Conservation (phyloP, 2,113 vertebrate species). For the Trogon melanurus region DNA sequence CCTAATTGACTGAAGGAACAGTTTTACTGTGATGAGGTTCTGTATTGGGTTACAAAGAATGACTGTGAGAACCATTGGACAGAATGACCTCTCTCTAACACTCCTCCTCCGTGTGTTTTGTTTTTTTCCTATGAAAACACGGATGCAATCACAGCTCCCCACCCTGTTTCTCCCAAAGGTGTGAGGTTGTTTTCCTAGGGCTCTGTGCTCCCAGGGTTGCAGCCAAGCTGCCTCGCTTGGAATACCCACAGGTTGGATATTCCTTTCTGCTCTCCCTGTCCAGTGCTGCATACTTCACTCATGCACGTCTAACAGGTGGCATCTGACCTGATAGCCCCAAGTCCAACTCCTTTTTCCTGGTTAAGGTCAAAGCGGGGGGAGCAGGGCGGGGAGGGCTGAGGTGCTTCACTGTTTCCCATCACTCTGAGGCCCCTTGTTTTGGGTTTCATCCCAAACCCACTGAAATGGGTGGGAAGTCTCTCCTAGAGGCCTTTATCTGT, state of each 20-base stretch:
- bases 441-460: background rate
- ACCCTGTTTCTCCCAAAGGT: background rate
- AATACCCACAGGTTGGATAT: background rate
- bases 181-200: background rate
- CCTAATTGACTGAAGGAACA: background rate
- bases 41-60: background rate
- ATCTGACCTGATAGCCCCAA: background rate
- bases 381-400: background rate
- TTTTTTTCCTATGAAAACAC: background rate
- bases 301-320: fast-evolving
- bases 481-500: background rate
- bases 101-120: background rate
- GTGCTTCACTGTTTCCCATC: background rate
- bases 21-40: background rate
- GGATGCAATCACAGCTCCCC: background rate
- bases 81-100: background rate
- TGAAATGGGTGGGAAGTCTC: background rate
- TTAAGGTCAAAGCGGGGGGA: background rate
- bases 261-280: background rate
- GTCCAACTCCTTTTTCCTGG: background rate
- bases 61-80: conserved; percentile 3
- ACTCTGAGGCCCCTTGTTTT: background rate
- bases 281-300: background rate
- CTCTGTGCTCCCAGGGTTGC: background rate
- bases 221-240: background rate